Conservation (phyloP, 1,140 invertebrate species). For the Megalonaias nervosa region DNA sequence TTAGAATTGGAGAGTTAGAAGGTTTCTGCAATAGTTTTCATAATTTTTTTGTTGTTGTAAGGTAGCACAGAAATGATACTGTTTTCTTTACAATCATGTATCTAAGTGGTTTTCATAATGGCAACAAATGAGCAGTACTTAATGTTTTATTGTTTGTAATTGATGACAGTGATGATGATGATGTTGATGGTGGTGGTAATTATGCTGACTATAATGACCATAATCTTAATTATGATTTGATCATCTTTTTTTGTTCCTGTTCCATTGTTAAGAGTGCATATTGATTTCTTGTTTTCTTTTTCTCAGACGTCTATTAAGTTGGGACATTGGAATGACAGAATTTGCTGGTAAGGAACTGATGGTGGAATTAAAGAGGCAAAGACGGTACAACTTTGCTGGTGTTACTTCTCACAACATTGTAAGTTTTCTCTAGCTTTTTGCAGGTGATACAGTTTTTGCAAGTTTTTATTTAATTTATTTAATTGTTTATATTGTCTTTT, state of each 20-base stretch:
- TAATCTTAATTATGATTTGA: too few relatives aligned
- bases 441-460: background rate
- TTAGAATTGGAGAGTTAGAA: too few relatives aligned
- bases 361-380: constrained; percentile 25
- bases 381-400: constrained; percentile 1
- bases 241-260: background rate
- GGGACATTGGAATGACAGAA: constrained; percentile 32
- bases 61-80: too few relatives aligned
- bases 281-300: background rate
- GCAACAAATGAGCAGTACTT: too few relatives aligned
- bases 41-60: too few relatives aligned
- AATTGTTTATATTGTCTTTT: background rate
- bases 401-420: constrained; percentile 30
- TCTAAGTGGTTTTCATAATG: too few relatives aligned
- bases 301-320: constrained; percentile 20
- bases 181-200: too few relatives aligned
- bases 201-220: too few relatives aligned
- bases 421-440: constrained; percentile 9
- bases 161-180: too few relatives aligned
- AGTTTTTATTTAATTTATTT: background rate
- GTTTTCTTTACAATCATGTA: too few relatives aligned
- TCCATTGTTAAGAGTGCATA: background rate
- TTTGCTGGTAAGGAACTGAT: constrained; percentile 22
- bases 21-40: too few relatives aligned
- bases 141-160: too few relatives aligned